Evolutionary conservation across 2,113 vertebrate species (phyloP).

Genomic region (Eclectus roratus): DNA sequence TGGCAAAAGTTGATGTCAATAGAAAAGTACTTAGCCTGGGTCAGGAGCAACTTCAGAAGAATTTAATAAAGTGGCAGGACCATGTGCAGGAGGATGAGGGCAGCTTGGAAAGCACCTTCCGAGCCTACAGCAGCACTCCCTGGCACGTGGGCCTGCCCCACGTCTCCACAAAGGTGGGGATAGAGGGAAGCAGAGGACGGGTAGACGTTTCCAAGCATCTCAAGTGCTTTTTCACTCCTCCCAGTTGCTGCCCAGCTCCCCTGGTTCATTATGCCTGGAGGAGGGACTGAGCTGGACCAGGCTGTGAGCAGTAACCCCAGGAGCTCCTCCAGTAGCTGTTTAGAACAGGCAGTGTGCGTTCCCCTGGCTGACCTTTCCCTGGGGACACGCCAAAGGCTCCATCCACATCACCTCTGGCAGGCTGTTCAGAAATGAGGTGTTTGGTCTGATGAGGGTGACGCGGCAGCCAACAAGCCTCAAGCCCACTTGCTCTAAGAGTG

Average conservation of each 20-base stretch:
- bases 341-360: not conserved
- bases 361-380: not conserved
- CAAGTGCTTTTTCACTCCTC: not conserved
- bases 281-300: not conserved
- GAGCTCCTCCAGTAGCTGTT: not conserved
- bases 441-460: not conserved
- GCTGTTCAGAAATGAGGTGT: not conserved
- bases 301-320: not conserved
- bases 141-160: rapidly evolving
- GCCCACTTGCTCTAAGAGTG: not conserved
- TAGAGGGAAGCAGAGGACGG: not conserved
- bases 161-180: not conserved
- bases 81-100: not conserved
- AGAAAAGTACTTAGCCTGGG: constrained; percentile 36
- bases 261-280: not conserved
- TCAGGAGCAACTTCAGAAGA: constrained; percentile 34
- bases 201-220: not conserved
- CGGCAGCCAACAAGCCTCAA: not conserved
- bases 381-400: not conserved
- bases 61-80: constrained; percentile 33
- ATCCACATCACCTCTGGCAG: not conserved
- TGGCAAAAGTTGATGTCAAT: constrained; percentile 62
- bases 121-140: not conserved
- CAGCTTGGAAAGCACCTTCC: not conserved
- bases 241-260: not conserved